Evolutionary conservation across 2,797 vertebrate species (phyloP).

Genomic region (Scyliorhinus canicula): DNA sequence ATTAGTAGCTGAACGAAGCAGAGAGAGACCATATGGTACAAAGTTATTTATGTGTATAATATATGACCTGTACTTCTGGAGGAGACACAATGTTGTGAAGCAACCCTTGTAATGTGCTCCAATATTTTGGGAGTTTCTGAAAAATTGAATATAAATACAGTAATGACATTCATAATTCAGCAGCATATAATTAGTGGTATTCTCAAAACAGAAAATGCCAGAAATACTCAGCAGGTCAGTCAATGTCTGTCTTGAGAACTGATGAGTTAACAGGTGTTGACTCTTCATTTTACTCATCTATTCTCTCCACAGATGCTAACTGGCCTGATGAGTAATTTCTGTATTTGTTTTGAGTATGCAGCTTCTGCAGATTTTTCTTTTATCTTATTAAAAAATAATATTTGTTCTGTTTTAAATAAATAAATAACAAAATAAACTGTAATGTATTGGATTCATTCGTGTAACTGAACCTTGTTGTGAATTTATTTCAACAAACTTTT

Average conservation of each 20-base stretch:
- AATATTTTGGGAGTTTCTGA: slow-evolving; percentile 8
- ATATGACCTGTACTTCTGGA: background rate
- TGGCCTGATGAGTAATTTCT: slow-evolving; percentile 12
- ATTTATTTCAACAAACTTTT: background rate
- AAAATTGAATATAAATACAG: background rate
- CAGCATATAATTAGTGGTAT: background rate
- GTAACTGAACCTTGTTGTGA: background rate
- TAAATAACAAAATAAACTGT: slow-evolving; percentile 20
- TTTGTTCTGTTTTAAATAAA: no score
- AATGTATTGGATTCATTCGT: slow-evolving; percentile 26
- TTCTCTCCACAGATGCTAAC: slow-evolving; percentile 16
- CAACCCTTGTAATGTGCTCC: background rate
- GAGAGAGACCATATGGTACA: background rate
- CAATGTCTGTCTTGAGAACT: background rate
- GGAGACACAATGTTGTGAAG: background rate
- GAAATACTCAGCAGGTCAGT: slow-evolving; percentile 20
- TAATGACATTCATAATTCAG: background rate
- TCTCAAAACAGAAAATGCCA: background rate
- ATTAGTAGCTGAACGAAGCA: slow-evolving; percentile 14
- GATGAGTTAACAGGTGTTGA: background rate
- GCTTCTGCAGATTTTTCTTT: background rate
- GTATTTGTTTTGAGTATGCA: slow-evolving; percentile 7
- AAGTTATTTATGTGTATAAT: background rate
- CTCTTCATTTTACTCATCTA: background rate
- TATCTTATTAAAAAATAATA: background rate